Evolutionary conservation across 92 coral and sea anemone genomes (phyloP), one percentile per base, ranked within the genome.

Genomic region (Nematostella vectensis): DNA sequence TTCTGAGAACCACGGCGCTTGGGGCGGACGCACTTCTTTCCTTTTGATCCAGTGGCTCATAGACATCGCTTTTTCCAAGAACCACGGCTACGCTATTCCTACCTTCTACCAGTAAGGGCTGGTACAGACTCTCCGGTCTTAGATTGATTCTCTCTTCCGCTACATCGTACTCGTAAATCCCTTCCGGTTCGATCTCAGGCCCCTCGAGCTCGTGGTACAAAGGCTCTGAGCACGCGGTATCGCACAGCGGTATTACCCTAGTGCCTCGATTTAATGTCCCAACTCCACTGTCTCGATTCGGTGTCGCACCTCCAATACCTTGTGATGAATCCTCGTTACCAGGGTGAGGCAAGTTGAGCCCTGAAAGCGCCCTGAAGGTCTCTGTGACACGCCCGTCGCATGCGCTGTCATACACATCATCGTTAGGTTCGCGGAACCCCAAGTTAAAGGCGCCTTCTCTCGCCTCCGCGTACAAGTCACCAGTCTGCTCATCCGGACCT

Each of bases 201-300:
- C 58, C 36, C 21, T 65, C 71, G 17, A 65, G 38, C 1, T 53
- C 55, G 15, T 65, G 71, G 39, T 65, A 65, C 28, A 65, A 43
- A 15, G 71, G 71, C 11, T 54, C 71, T 8, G 61, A 25, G 10
- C 9, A 19, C 9, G 71, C 62, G 18, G 18, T 11, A 4, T 10
- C 23, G 31, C 54, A 39, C 27, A 53, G 30, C 12, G 71, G 43
- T 8, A 8, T 36, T 11, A 55, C 37, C n/a, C n/a, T n/a, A n/a
- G n/a, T n/a, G 1, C 51, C 57, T 49, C 69, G 48, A 27, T 63
- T 48, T 36, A 36, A 36, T 8, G 15, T 15, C 3, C 10, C 27
- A 29, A n/a, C 4, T 19, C 38, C 43, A 21, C 30, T 6, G 6
- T 23, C 58, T 19, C 0, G 19, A 6, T 29, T 6, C 18, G 12